phyloP scores from a whole-genome alignment of 2,888 invertebrate genomes.

The Spilarctia lutea region DNA sequence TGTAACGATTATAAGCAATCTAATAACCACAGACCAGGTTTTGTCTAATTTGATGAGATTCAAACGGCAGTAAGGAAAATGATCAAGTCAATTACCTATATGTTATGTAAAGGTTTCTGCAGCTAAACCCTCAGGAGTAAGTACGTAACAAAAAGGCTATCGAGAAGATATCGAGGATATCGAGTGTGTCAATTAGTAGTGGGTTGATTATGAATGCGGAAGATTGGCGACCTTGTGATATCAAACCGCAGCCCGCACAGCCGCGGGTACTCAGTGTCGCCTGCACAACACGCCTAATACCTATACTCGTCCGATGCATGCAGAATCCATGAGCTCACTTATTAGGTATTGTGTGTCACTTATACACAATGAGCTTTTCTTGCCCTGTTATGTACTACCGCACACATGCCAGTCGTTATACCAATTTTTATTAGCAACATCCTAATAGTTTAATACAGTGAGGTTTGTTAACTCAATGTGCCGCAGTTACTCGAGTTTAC shows the following conservation, averaged over 20 bases:
- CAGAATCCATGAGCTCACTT: too few relatives aligned
- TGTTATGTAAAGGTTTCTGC: too few relatives aligned
- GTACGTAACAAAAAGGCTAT: not conserved
- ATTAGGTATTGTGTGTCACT: too few relatives aligned
- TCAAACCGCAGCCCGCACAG: not conserved
- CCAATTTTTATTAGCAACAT: not conserved
- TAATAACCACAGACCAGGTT: too few relatives aligned
- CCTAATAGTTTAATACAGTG: not conserved
- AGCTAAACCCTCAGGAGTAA: too few relatives aligned
- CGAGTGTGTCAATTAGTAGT: slow-evolving; percentile 5
- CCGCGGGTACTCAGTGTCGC: not conserved
- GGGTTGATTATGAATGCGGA: slow-evolving; percentile 4
- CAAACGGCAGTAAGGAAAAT: too few relatives aligned
- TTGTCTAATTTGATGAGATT: too few relatives aligned
- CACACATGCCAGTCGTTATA: not conserved
- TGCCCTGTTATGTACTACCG: not conserved
- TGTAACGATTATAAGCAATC: too few relatives aligned
- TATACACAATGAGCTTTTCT: too few relatives aligned
- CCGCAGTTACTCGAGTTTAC: not conserved
- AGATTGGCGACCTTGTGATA: slow-evolving; percentile 11
- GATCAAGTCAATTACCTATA: too few relatives aligned
- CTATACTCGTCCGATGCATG: not conserved
- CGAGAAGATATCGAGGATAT: slow-evolving; percentile 6
- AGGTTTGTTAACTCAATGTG: not conserved
- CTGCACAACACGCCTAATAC: not conserved